Evolutionary conservation across 2,113 vertebrate genomes (phyloP), one percentile per base, ranked within the genome.

Genomic region (Oreochromis tanganicae): DNA sequence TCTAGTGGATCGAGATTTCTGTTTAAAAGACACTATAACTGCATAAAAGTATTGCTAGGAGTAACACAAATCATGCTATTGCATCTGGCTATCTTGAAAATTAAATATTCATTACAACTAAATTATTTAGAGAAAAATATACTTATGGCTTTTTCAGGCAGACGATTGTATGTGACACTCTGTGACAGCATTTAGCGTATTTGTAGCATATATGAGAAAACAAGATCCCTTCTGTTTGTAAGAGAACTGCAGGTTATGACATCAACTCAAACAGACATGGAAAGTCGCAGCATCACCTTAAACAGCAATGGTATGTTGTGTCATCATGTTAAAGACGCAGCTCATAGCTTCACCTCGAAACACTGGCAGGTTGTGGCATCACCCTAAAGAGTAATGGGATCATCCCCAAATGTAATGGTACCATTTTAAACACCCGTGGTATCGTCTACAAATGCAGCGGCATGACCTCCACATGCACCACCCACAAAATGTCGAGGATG

Each of bases 351-450:
- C 6, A 13, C 19, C 17, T 38, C 2, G 17, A 66, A 66, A 66
- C 17, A 4, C 61, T 1, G 1, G 9, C 32, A 63, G 59, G 9
- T 63, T 63, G 59, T 63, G 32, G 61, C 61, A 66, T 66, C 61
- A 7, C 32, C 17, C 61, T 7, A n/a, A 66, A n/a, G 6, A 38
- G 6, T 34, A n/a, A 63, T 63, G 59, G 9, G 17, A 36, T 34
- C 29, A 0, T 61, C 57, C 16, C 57, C 29, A 61, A 19, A 61
- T 1, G 0, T 19, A 34, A 34, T 6, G 57, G 1, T 0, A 34
- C 57, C 16, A 61, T 10, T 61, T 61, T 10, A 32, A 61, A 61
- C 57, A 17, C 57, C 57, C 0, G 57, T 61, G 57, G 27, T 32
- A 61, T 59, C 57, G 32, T 61, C 27, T 61, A 61, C 27, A 61